These are phyloP conservation scores for Chaitophorus viminalis DNA, from an alignment of 2,888 invertebrate genomes.

Conservation along the genomic window DNA sequence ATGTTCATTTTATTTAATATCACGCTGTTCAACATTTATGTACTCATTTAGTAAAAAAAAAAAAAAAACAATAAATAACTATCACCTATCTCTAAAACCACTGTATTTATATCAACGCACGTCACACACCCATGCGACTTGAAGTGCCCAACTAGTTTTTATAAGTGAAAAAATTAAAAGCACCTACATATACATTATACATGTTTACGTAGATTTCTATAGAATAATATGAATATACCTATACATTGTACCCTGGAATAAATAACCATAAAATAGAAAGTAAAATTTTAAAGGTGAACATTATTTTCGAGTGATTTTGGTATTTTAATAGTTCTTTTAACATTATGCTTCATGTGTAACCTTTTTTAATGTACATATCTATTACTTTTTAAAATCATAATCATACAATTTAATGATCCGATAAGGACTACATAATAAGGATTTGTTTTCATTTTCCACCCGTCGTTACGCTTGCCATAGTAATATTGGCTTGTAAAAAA, in stretches of 20 bases:
- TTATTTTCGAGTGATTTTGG: neutral
- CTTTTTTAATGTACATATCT: neutral
- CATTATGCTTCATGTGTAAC: neutral
- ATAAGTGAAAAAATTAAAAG: neutral
- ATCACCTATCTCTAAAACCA: neutral
- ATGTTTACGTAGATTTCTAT: neutral
- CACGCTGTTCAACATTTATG: neutral
- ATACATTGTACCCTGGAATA: neutral
- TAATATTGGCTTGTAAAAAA: neutral
- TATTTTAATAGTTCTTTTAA: slow-evolving; percentile 4
- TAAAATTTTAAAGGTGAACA: neutral
- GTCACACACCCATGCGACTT: neutral
- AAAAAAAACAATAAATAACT: neutral
- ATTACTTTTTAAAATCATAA: neutral
- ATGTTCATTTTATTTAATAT: neutral
- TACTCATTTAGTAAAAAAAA: neutral
- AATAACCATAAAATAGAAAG: slow-evolving; percentile 13
- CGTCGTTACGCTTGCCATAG: neutral
- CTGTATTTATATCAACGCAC: neutral
- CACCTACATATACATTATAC: neutral
- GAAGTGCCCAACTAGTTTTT: neutral
- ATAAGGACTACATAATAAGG: neutral
- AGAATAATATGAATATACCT: neutral
- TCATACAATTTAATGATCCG: neutral
- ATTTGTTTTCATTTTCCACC: slow-evolving; percentile 1